Conservation (phyloP, 2,113 vertebrate species). For the Nicator chloris region DNA sequence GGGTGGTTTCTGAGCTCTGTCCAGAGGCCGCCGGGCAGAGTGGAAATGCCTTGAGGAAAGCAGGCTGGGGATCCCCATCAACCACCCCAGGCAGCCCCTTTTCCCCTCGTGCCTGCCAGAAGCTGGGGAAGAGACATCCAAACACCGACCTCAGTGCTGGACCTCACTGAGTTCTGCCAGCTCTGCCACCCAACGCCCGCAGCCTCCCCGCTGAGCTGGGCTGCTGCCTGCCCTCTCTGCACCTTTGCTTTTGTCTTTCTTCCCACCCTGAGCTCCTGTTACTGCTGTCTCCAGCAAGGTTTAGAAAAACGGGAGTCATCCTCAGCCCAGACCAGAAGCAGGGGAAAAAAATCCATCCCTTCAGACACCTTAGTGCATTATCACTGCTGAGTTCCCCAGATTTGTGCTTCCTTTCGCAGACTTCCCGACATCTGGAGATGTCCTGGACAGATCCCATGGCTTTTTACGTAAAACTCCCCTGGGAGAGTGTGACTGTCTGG, state of each 20-base stretch:
- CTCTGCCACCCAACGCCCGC: neutral
- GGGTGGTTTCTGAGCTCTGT: neutral
- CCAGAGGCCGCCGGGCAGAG: neutral
- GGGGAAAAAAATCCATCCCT: neutral
- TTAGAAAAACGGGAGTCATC: neutral
- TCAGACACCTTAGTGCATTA: neutral
- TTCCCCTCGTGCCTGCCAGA: neutral
- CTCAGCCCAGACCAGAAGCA: neutral
- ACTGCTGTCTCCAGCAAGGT: neutral
- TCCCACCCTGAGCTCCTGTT: neutral
- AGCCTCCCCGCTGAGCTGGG: neutral
- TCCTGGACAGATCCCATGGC: neutral
- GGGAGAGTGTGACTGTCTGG: neutral
- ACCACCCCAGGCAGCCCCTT: neutral
- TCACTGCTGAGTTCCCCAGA: rapidly evolving
- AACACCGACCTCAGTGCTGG: no score
- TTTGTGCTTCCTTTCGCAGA: neutral
- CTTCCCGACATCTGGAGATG: neutral
- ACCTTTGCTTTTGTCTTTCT: neutral
- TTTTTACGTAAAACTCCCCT: neutral
- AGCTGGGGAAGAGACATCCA: rapidly evolving
- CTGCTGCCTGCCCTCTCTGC: neutral
- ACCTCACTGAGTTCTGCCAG: neutral
- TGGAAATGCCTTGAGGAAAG: neutral
- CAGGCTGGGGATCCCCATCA: neutral